Conservation (phyloP, 2,797 vertebrate genomes). For the Sebastes matsubarae region DNA sequence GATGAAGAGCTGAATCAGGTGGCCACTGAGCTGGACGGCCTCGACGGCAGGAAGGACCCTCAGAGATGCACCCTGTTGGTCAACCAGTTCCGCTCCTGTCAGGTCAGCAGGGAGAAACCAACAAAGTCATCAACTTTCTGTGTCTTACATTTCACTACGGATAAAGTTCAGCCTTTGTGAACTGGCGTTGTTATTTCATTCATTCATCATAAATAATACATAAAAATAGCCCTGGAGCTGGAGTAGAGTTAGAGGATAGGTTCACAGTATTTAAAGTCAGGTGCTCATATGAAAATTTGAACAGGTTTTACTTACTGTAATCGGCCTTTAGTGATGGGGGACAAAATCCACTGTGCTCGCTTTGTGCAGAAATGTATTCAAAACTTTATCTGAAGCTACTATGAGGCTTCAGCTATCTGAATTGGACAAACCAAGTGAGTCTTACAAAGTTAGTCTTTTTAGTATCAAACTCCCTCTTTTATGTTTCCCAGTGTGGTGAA, state of each 20-base stretch:
- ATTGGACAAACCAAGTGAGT: neutral
- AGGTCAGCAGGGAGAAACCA: slow-evolving; percentile 80
- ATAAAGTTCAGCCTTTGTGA: neutral
- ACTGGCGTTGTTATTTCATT: neutral
- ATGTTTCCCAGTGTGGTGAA: neutral
- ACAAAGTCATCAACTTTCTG: neutral
- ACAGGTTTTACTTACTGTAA: neutral
- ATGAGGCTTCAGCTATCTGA: neutral
- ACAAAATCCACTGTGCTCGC: neutral
- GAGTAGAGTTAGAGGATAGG: neutral
- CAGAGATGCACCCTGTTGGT: slow-evolving; percentile 96
- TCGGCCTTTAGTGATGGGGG: neutral
- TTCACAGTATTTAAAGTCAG: neutral
- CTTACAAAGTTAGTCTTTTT: neutral
- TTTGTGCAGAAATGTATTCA: neutral
- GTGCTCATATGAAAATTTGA: neutral
- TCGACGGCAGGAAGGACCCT: slow-evolving; percentile 96
- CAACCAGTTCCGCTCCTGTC: slow-evolving; percentile 98
- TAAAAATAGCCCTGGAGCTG: slow-evolving; percentile 2
- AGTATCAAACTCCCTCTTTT: neutral
- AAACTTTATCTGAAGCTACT: neutral
- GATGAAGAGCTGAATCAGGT: slow-evolving; percentile 98
- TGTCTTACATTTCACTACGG: neutral
- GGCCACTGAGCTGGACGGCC: slow-evolving; percentile 94
- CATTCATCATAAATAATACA: neutral